A percentile compares a stretch with the other conserved stretches of the same genome.
Conservation (phyloP, 2,888 invertebrate species). For the Trissolcus brochymenae region DNA sequence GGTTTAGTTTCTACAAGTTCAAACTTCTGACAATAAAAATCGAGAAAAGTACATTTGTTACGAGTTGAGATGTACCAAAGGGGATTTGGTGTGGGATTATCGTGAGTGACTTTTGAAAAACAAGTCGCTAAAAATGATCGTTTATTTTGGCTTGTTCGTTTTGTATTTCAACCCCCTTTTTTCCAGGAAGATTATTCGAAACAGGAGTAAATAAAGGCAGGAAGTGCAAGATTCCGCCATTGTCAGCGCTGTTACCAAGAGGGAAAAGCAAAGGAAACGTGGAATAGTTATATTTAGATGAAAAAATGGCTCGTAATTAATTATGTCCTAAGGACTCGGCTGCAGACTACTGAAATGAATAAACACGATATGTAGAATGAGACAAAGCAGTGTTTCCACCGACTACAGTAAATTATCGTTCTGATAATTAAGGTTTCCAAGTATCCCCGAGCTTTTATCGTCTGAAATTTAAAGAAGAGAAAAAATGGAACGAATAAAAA, state of each 20-base stretch:
- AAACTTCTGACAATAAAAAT: too few species aligned
- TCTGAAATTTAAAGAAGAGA: too few species aligned
- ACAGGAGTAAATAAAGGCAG: conserved; percentile 13
- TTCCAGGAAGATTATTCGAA: conserved; percentile 1
- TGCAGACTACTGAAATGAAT: not conserved
- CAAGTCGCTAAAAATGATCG: not conserved
- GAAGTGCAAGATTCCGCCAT: conserved; percentile 25
- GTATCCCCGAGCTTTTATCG: too few species aligned
- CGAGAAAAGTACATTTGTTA: not conserved
- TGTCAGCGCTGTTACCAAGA: conserved; percentile 30
- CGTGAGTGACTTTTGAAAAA: conserved; percentile 1
- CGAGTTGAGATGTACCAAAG: not conserved
- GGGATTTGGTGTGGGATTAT: not conserved
- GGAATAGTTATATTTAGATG: conserved; percentile 19
- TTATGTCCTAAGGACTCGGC: conserved; percentile 13
- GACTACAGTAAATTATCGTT: conserved; percentile 1
- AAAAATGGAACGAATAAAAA: too few species aligned
- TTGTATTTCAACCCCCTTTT: not conserved
- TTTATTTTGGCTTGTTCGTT: conserved; percentile 2
- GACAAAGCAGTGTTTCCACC: not conserved
- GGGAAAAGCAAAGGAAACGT: conserved; percentile 27
- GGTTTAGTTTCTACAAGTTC: not conserved
- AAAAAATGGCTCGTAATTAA: conserved; percentile 18
- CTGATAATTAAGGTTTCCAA: not conserved
- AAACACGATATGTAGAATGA: conserved; percentile 2